phyloP scores from a whole-genome alignment of 2,888 invertebrate genomes.

The Seira musarum region DNA sequence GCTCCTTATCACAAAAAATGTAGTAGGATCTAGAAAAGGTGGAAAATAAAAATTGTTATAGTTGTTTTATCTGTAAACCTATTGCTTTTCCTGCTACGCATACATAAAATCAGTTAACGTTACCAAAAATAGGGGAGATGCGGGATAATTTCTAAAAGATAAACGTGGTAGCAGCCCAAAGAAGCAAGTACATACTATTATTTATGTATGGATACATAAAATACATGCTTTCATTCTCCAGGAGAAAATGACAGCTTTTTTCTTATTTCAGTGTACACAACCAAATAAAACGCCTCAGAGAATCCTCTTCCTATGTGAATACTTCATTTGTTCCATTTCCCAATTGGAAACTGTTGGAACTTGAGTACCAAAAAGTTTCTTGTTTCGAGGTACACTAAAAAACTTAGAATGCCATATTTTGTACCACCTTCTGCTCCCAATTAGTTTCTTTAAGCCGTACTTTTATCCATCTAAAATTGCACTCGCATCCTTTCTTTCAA shows the following conservation, averaged over 20 bases:
- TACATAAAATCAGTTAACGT: background rate
- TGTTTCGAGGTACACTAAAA: background rate
- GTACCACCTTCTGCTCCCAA: conserved; percentile 9
- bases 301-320: background rate
- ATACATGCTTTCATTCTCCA: background rate
- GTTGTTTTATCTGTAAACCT: background rate
- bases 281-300: background rate
- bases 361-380: too few species aligned
- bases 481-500: background rate
- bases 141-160: background rate
- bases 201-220: background rate
- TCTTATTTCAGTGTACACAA: background rate
- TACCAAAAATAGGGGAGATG: background rate
- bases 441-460: conserved; percentile 14
- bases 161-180: too few species aligned
- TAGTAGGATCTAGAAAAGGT: background rate
- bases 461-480: background rate
- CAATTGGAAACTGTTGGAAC: background rate
- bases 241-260: background rate
- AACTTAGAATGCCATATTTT: too few species aligned
- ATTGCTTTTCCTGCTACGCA: background rate
- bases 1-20: background rate
- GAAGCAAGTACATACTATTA: too few species aligned
- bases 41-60: background rate
- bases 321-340: conserved; percentile 5